Evolutionary conservation across 2,888 invertebrate species (phyloP).

Genomic region (Osmoderma eremita): DNA sequence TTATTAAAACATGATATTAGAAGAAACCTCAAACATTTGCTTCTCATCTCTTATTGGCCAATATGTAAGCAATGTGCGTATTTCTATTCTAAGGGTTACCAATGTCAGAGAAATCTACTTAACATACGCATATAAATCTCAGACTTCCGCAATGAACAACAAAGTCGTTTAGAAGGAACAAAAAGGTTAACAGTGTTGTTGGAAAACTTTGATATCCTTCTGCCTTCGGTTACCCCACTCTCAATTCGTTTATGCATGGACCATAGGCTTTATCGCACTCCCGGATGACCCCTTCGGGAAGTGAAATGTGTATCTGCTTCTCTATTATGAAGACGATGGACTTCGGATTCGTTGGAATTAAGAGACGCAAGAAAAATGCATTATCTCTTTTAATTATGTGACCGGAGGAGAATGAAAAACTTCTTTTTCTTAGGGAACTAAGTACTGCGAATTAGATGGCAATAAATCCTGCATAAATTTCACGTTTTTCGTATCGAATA

Average conservation of each 20-base stretch:
- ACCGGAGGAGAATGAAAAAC: slow-evolving; percentile 3
- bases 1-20: no score
- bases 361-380: slow-evolving; percentile 32
- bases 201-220: slow-evolving; percentile 24
- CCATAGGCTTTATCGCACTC: slow-evolving; percentile 28
- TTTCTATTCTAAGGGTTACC: no score
- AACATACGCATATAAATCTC: slow-evolving; percentile 13
- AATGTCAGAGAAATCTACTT: no score
- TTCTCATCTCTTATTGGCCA: no score
- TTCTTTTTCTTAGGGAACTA: slow-evolving; percentile 1
- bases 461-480: slow-evolving; percentile 42
- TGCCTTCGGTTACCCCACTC: background rate
- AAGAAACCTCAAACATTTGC: no score
- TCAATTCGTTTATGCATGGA: slow-evolving; percentile 35
- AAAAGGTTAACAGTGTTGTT: slow-evolving; percentile 19
- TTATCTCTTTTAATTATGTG: slow-evolving; percentile 41
- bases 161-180: slow-evolving; percentile 3
- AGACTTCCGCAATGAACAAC: slow-evolving; percentile 7
- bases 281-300: slow-evolving; percentile 21
- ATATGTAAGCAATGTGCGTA: no score
- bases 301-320: slow-evolving; percentile 28
- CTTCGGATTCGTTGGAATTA: slow-evolving; percentile 28
- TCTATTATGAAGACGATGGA: slow-evolving; percentile 32
- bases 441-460: slow-evolving; percentile 30
- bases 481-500: slow-evolving; percentile 39